Evolutionary conservation across 2,797 vertebrate species (phyloP), one percentile per base, ranked within the genome.

Genomic region (Falco concolor): DNA sequence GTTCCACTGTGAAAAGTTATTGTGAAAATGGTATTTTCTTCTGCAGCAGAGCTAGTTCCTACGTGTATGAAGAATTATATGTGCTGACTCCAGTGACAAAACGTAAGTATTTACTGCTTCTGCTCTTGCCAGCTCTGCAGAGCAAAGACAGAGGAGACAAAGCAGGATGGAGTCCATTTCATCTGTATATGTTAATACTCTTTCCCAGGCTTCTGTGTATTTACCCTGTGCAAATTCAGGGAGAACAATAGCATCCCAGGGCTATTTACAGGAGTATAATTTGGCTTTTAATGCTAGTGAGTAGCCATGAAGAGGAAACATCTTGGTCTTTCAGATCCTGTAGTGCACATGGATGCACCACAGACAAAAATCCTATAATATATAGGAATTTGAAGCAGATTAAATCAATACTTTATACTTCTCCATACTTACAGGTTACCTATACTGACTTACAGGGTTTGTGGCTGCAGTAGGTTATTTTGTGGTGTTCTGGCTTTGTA

Each of bases 11-110:
- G 78, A 74, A 93, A 95, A 96, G 91, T 95, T 90, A 92, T 96
- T 92, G 90, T 94, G 68, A 90, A 96, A 96, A 96, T 87, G 72
- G 78, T 78, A 90, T 95, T 95, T 95, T 96, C 78, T 85, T 95
- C 91, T 63, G 34, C 84, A 77, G 88, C 86, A 95, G 86, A 87
- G 88, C 86, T 94, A 72, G 94, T 87, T 95, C 84, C 75, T 95
- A 24, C 0, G 18, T 47, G 74, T 93, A 52, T 83, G 90, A 95
- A 94, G 93, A 96, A 94, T 95, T 92, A 61, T 70, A 72, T 40
- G 44, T 87, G 83, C 77, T 95, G 94, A 95, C 91, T 95, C 80
- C 90, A 84, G 86, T 90, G 95, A 89, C 91, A 95, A 96, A 90
- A 87, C 56, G 8, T 10, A 76, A 88, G 67, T 95, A 95, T 95